A percentile compares a stretch with the other conserved stretches of the same genome.
These are phyloP conservation scores for Merops nubicus DNA, from an alignment of 2,113 vertebrate species.

Conservation along the genomic window DNA sequence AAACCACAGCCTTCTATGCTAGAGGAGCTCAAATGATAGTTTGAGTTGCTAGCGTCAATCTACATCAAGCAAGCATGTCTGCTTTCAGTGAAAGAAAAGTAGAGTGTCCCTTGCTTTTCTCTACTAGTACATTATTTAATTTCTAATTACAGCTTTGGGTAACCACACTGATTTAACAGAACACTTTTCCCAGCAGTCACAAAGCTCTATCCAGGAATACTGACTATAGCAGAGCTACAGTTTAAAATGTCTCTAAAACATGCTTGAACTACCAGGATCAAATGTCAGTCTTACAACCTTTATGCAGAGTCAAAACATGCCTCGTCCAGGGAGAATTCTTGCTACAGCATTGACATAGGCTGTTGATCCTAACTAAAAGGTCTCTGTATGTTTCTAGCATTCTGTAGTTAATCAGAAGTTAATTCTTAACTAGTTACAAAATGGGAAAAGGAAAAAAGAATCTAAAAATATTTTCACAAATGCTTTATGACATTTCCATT, in stretches of 20 bases:
- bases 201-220: not conserved
- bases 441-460: not conserved
- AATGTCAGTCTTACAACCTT: not conserved
- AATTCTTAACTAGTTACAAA: not conserved
- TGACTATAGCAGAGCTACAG: not conserved
- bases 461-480: not conserved
- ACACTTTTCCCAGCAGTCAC: not conserved
- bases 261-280: not conserved
- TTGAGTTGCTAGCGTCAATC: not conserved
- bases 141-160: not conserved
- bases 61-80: not conserved
- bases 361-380: not conserved
- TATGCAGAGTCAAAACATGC: not conserved
- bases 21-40: not conserved
- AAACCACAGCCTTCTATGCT: not conserved
- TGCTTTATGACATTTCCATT: not conserved
- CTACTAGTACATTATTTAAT: not conserved
- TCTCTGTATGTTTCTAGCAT: not conserved
- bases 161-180: not conserved
- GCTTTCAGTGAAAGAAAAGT: not conserved
- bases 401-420: too few relatives aligned
- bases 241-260: not conserved
- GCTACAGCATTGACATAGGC: not conserved
- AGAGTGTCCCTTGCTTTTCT: not conserved
- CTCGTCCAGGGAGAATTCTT: not conserved